Base-by-base conservation (phyloP, 35 echinoderm and acorn worm species). In the Heliocidaris tuberculata region DNA sequence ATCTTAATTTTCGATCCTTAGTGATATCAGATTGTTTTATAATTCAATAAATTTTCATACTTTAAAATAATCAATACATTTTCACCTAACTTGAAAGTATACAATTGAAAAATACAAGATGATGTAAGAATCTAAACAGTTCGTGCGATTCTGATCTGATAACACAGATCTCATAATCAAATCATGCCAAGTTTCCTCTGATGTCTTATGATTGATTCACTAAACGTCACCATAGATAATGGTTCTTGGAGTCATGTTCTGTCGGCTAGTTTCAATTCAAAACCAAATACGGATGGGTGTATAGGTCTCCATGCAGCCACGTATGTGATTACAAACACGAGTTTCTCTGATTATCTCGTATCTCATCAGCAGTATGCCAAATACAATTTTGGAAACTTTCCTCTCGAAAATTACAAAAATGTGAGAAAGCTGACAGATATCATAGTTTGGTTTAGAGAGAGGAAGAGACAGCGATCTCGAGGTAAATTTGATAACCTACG, bases 371-470 rank as follows among this genome's bases (percentile, higher is more conserved):
- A 27, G 65, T 78, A 78, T 78, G 65, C 65, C 65, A 78, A 78
- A 78, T 78, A 78, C 27, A 78, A 78, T 78, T 78, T 78, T 19
- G 65, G 65, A 78, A 78, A 27, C 65, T 78, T 78, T 78, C 65
- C 65, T 78, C 65, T 78, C 65, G 65, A 78, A 78, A 78, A 78
- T 78, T n/a, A 78, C 65, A 78, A 78, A 78, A 78, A 78, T 24
- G 65, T 24, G 65, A 24, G 19, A 19, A 29, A 78, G 65, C 27
- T 78, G 65, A 78, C 65, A 78, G 65, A 78, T n/a, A 78, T 78
- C 65, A 78, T 78, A 78, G 21, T 70, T 78, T 78, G 65, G 65
- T 78, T 78, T 27, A 78, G 65, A 24, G 65, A 78, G 65, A 78
- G 65, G 65, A 78, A 78, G 65, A 78, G 65, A 27, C 8, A 78